phyloP scores from a whole-genome alignment of 2,888 invertebrate genomes.

The Mamestra brassicae region DNA sequence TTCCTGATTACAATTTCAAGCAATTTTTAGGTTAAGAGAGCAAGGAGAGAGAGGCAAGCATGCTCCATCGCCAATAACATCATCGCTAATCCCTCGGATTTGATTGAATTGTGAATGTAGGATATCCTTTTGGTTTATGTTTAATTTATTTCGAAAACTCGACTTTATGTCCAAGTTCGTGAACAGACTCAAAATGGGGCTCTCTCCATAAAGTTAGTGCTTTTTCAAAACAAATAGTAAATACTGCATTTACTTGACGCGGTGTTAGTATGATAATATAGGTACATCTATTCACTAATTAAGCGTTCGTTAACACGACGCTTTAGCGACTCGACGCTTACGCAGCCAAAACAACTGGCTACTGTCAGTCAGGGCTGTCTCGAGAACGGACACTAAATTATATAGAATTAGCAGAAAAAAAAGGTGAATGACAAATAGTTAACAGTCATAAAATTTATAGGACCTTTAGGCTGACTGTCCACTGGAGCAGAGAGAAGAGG shows the following conservation, averaged over 20 bases:
- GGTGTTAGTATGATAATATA: slow-evolving; percentile 18
- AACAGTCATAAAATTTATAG: no score
- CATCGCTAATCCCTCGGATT: background rate
- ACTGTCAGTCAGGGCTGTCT: slow-evolving; percentile 49
- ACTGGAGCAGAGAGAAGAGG: no score
- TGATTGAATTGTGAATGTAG: background rate
- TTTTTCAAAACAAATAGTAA: background rate
- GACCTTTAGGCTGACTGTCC: no score
- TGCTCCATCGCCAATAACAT: background rate
- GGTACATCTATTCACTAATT: slow-evolving; percentile 45
- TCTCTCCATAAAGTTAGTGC: background rate
- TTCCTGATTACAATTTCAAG: no score
- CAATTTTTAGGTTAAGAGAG: background rate
- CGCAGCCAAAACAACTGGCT: slow-evolving; percentile 52
- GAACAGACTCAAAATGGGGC: background rate
- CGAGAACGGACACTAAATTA: background rate
- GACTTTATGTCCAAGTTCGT: background rate
- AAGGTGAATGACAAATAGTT: no score
- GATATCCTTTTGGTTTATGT: no score
- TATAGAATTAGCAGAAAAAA: no score
- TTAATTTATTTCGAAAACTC: background rate
- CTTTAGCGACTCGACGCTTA: slow-evolving; percentile 52
- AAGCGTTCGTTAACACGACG: slow-evolving; percentile 53
- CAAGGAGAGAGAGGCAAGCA: background rate
- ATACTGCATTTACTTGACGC: background rate